phyloP scores from a whole-genome alignment of 2,888 invertebrate species.

The Cabera pusaria region DNA sequence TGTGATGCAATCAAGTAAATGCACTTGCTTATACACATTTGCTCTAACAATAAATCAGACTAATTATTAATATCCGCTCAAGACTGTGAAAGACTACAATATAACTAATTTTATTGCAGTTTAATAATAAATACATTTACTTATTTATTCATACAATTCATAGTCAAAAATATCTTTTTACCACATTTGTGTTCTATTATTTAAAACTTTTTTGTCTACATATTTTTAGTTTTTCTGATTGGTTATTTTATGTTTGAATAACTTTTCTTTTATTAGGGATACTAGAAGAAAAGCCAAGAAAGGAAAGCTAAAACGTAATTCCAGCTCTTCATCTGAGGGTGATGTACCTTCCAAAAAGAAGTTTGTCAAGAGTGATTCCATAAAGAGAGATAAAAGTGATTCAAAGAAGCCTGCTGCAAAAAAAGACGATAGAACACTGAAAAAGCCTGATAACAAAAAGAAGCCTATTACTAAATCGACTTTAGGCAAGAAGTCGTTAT shows the following conservation, averaged over 20 bases:
- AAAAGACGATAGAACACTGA: conserved; percentile 69
- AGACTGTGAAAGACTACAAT: no score
- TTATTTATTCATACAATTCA: conserved; percentile 1
- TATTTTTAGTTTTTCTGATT: conserved; percentile 5
- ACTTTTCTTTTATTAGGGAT: conserved; percentile 48
- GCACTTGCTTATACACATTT: no score
- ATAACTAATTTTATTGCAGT: background rate
- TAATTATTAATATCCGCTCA: no score
- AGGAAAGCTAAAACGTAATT: conserved; percentile 82
- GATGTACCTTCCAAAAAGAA: conserved; percentile 82
- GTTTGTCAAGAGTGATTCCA: conserved; percentile 65
- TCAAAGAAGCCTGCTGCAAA: conserved; percentile 69
- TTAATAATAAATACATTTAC: background rate
- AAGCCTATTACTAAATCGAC: conserved; percentile 60
- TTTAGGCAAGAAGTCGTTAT: conserved; percentile 74
- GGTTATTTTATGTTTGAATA: conserved; percentile 4
- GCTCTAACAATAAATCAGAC: no score
- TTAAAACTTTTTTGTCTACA: no score
- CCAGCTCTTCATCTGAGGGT: conserved; percentile 86
- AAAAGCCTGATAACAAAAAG: conserved; percentile 69
- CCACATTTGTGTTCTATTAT: no score
- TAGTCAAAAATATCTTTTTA: no score
- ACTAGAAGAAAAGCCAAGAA: conserved; percentile 78
- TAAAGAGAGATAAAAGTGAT: conserved; percentile 70
- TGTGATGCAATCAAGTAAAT: no score